Evolutionary conservation across 2,797 vertebrate genomes (phyloP), one percentile per base, ranked within the genome.

Genomic region (Bradypodion pumilum): DNA sequence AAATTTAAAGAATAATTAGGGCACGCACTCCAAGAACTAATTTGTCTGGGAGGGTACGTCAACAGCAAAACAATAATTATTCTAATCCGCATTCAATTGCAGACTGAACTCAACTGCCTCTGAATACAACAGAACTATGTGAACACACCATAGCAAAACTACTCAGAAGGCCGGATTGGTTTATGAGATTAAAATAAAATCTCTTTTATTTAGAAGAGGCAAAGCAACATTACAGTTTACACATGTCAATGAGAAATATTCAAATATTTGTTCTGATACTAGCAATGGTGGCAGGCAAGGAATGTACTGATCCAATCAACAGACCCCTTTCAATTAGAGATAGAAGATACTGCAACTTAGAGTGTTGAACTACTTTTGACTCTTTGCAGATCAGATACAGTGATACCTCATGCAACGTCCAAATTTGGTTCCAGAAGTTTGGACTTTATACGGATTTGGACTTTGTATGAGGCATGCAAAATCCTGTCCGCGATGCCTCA

Each of bases 51-150:
- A 91, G 88, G 88, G 81, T 88, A 92, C 80, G 80, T 74, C 78
- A 77, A 87, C 83, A 91, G 86, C 88, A 94, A 92, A 92, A 86
- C 69, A 87, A 69, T 78, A 90, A 83, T 86, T 91, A 83, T 75
- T 86, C 68, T 86, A 66, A 46, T 73, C 32, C 52, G 66, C 2
- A 75, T 40, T n/a, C n/a, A n/a, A 79, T 65, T 85, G 89, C 88
- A 93, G 88, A 89, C 85, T 84, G 80, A 89, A 90, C 84, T 87
- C 82, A 87, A 85, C 82, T 85, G 85, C 91, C 86, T 62, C 73
- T 66, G 83, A 56, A 15, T 56, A 56, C 52, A 56, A 90, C 86
- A 86, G 85, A 91, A 92, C 88, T 87, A 90, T 89, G 89, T 83
- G 91, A 70, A 62, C 78, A 32, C 37, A 88, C 73, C 59, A 73